A percentile compares a stretch with the other conserved stretches of the same genome.
Conservation (phyloP, 2,888 invertebrate genomes). For the Ochropacha duplaris region DNA sequence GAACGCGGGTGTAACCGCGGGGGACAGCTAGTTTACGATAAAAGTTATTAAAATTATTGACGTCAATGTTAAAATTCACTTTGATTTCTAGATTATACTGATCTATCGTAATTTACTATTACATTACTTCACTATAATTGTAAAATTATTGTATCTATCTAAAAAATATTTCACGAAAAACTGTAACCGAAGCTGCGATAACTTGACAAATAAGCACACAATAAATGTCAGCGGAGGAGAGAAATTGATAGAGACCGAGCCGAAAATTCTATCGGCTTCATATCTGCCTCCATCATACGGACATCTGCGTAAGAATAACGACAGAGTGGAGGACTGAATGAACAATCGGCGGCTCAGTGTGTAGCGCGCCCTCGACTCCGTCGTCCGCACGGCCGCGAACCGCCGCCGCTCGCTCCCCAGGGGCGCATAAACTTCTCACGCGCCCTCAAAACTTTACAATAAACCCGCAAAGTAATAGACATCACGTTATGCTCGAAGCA, state of each 20-base stretch:
- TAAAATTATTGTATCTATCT: not conserved
- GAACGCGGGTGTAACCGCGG: too few species aligned
- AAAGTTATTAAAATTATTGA: not conserved
- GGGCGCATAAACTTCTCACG: slow-evolving; percentile 55
- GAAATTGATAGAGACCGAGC: slow-evolving; percentile 1
- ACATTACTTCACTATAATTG: not conserved
- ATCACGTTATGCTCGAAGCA: slow-evolving; percentile 13
- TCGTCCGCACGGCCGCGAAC: slow-evolving; percentile 52
- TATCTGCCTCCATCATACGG: slow-evolving; percentile 60
- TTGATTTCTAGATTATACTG: not conserved
- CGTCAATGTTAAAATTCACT: not conserved
- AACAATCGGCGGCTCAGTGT: slow-evolving; percentile 73
- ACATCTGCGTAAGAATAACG: slow-evolving; percentile 81
- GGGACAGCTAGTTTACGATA: too few species aligned
- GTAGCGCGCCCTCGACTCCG: slow-evolving; percentile 60
- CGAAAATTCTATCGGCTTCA: slow-evolving; percentile 36
- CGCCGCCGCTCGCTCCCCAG: slow-evolving; percentile 44
- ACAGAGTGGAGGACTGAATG: slow-evolving; percentile 69
- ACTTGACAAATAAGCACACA: not conserved
- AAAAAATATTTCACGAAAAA: not conserved
- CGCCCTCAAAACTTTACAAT: slow-evolving; percentile 39
- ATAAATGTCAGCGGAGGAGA: not conserved
- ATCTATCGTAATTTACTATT: not conserved
- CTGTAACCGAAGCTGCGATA: not conserved
- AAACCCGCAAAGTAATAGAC: slow-evolving; percentile 20